A percentile compares a stretch with the other conserved stretches of the same genome.
These are phyloP conservation scores for Drosophila macrospina DNA, from an alignment of 2,888 invertebrate species.

Conservation along the genomic window DNA sequence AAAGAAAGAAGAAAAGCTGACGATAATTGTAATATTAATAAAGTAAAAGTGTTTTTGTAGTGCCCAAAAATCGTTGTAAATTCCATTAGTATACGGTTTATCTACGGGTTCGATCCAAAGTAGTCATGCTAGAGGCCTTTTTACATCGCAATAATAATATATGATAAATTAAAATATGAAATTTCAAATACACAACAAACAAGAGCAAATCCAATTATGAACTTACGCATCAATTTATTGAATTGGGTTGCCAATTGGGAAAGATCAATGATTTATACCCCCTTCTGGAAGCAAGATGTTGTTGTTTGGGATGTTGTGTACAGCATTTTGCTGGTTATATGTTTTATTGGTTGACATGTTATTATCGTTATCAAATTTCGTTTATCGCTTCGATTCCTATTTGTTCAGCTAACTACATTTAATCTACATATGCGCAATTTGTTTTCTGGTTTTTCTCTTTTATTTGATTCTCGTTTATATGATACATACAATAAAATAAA, in stretches of 20 bases:
- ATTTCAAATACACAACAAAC: slow-evolving; percentile 36
- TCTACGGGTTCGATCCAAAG: slow-evolving; percentile 31
- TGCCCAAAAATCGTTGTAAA: slow-evolving; percentile 57
- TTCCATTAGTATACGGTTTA: slow-evolving; percentile 46
- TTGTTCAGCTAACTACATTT: slow-evolving; percentile 65
- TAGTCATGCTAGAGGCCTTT: slow-evolving; percentile 58
- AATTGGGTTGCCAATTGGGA: neutral
- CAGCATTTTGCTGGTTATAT: slow-evolving; percentile 56
- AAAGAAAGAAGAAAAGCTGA: slow-evolving; percentile 20
- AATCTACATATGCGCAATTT: slow-evolving; percentile 56
- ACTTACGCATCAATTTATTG: slow-evolving; percentile 2
- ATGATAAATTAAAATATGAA: slow-evolving; percentile 27
- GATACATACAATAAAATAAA: slow-evolving; percentile 66
- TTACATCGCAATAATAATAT: slow-evolving; percentile 57
- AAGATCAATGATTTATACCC: neutral
- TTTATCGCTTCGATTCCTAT: slow-evolving; percentile 38
- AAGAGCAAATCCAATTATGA: slow-evolving; percentile 18
- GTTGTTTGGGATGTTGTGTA: slow-evolving; percentile 35
- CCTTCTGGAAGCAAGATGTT: slow-evolving; percentile 34
- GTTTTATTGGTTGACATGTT: slow-evolving; percentile 43
- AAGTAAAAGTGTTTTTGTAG: slow-evolving; percentile 67
- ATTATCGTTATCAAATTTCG: slow-evolving; percentile 28
- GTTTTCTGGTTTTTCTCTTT: slow-evolving; percentile 53
- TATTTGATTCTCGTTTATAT: slow-evolving; percentile 64
- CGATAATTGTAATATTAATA: slow-evolving; percentile 42